These are phyloP conservation scores for Passer domesticus DNA, from an alignment of 2,113 vertebrate species.

Conservation along the genomic window DNA sequence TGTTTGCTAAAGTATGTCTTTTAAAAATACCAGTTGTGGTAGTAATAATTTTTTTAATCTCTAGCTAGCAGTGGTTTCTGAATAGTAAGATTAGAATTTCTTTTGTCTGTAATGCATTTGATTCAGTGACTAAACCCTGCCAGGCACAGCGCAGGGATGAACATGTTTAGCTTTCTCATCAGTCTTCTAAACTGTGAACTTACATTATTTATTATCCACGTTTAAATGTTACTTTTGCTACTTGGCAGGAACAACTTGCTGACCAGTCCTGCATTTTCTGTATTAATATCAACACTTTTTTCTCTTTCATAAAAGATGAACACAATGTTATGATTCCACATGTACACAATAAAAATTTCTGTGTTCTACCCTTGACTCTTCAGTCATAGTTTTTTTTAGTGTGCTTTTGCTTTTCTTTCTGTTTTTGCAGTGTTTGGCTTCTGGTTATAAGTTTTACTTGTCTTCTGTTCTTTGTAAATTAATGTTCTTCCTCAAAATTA, in stretches of 20 bases:
- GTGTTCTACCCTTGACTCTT: not conserved
- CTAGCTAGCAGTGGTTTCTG: not conserved
- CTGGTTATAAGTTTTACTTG: not conserved
- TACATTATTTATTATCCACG: not conserved
- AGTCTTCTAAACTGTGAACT: not conserved
- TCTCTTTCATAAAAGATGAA: not conserved
- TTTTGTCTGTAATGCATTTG: conserved; percentile 2
- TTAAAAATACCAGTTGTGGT: not conserved
- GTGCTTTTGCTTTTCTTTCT: not conserved
- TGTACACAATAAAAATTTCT: not conserved
- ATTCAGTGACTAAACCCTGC: not conserved
- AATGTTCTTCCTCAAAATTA: not conserved
- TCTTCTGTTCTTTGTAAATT: not conserved
- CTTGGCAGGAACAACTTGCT: not conserved
- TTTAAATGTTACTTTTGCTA: not conserved
- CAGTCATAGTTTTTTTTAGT: not conserved
- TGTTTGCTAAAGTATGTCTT: not conserved
- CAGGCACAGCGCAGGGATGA: not conserved
- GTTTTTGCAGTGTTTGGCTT: not conserved
- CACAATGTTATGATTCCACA: not conserved
- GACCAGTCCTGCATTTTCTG: not conserved
- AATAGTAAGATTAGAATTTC: conserved; percentile 44
- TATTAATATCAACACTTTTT: not conserved
- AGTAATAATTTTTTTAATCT: not conserved
- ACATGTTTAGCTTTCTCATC: conserved; percentile 53